These are phyloP conservation scores for Elegia similella DNA, from an alignment of 2,888 invertebrate genomes.

Conservation along the genomic window DNA sequence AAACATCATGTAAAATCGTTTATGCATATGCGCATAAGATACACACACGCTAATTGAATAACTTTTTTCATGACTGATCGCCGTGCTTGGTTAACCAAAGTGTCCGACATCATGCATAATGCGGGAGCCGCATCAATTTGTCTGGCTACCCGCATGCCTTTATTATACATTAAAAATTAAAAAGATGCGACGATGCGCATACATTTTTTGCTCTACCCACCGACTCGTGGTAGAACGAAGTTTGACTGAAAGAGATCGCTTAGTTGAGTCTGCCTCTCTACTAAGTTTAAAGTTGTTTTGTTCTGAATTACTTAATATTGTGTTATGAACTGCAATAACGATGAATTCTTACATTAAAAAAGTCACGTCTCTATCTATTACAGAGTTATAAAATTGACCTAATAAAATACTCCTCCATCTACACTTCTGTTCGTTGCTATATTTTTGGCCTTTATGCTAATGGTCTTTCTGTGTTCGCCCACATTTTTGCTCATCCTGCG, in stretches of 20 bases:
- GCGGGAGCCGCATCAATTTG: constrained; percentile 21
- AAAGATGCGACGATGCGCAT: not conserved
- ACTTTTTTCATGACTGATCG: constrained; percentile 5
- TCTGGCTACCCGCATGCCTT: constrained; percentile 16
- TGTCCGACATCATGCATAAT: constrained; percentile 22
- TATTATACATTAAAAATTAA: not conserved
- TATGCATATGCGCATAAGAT: too few species aligned
- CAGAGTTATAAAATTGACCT: too few species aligned
- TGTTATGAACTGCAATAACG: too few species aligned
- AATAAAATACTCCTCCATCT: not conserved
- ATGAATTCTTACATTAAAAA: too few species aligned
- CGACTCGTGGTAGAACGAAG: too few species aligned
- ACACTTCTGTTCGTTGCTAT: constrained; percentile 14
- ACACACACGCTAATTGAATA: not conserved
- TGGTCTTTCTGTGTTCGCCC: constrained; percentile 54
- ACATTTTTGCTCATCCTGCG: constrained; percentile 34
- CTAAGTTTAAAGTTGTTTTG: too few species aligned
- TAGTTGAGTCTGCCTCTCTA: too few species aligned
- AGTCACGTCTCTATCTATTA: too few species aligned
- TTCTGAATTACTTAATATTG: too few species aligned
- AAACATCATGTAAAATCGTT: too few species aligned
- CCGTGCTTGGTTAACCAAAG: constrained; percentile 11
- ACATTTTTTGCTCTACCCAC: too few species aligned
- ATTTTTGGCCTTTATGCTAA: constrained; percentile 37
- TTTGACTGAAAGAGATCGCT: too few species aligned